Evolutionary conservation across 2,113 vertebrate genomes (phyloP).

Genomic region (Chloroceryle aenea): DNA sequence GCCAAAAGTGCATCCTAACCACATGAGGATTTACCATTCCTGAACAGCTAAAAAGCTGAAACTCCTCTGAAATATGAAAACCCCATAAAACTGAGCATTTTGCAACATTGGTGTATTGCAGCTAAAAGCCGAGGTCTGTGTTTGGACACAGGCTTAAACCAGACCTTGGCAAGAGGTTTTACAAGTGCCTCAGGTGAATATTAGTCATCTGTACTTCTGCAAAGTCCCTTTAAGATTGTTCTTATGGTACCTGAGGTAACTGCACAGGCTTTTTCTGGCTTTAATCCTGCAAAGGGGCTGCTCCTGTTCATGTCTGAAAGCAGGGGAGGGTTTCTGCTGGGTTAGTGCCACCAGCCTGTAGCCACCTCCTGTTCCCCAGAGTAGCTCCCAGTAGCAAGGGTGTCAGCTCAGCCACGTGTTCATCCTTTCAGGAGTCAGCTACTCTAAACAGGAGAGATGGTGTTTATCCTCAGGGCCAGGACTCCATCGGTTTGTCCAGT

Average conservation of each 20-base stretch:
- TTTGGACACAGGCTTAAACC: background rate
- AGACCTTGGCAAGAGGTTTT: background rate
- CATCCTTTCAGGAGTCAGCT: background rate
- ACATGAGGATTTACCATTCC: background rate
- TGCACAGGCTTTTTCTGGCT: background rate
- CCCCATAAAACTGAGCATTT: background rate
- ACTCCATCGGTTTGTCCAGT: background rate
- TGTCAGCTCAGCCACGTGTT: background rate
- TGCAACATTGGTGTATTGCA: background rate
- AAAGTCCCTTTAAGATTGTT: background rate
- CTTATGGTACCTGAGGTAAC: background rate
- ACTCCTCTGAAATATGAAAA: background rate
- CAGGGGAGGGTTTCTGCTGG: background rate
- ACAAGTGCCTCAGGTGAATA: background rate
- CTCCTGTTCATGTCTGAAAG: background rate
- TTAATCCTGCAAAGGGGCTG: background rate
- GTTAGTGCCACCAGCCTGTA: background rate
- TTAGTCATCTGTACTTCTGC: background rate
- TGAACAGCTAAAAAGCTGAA: background rate
- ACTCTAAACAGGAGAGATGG: background rate
- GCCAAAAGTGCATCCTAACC: background rate
- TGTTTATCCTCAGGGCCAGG: background rate
- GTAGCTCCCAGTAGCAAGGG: background rate
- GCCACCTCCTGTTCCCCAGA: accelerated
- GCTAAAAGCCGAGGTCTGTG: background rate